Evolutionary conservation across 2,113 vertebrate species (phyloP), one percentile per base, ranked within the genome.

Genomic region (Hemiprocne comata): DNA sequence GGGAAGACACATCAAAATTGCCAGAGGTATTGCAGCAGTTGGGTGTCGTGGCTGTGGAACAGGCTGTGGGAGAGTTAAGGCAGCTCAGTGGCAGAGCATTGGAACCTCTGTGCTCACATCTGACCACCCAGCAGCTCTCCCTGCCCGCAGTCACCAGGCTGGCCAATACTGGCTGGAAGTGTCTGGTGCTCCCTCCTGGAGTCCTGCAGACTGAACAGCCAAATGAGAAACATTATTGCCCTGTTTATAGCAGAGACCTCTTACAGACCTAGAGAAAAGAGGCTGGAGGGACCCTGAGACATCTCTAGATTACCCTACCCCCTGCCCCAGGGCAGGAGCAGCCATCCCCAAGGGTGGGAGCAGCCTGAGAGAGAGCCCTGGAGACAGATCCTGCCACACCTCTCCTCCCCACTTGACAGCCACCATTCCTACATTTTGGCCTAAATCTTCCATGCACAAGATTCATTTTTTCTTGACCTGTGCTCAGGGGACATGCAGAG

Each of bases 21-120:
- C 51, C n/a, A 8, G 50, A 26, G 23, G 21, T 28, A 28, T 14
- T 1, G 1, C 31, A 80, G 62, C 28, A n/a, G 34, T 13, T 40
- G 33, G 10, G 33, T 34, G 40, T 21, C 44, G 46, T 29, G 74
- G 70, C 20, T 61, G 75, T 31, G 34, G 48, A 51, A 17, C 17
- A 19, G 66, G 40, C 65, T 87, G 60, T 15, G 24, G 53, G 67
- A 76, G 46, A 40, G 58, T 65, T 81, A 81, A 71, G 77, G 60
- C 46, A 77, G 36, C 36, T 24, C 28, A 13, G 48, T 61, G 71
- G 53, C 53, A 82, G 57, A 77, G 48, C 33, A 14, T 5, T 28
- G 42, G 38, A 42, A 48, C 0, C 10, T 86, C 10, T 86, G 23
- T 1, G 0, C 50, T n/a, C 29, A 1, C 4, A 40, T 74, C 50